Percentiles rank a stretch among this genome's conserved stretches.
Conservation (phyloP, 2,797 vertebrate genomes). For the Periparus ater region DNA sequence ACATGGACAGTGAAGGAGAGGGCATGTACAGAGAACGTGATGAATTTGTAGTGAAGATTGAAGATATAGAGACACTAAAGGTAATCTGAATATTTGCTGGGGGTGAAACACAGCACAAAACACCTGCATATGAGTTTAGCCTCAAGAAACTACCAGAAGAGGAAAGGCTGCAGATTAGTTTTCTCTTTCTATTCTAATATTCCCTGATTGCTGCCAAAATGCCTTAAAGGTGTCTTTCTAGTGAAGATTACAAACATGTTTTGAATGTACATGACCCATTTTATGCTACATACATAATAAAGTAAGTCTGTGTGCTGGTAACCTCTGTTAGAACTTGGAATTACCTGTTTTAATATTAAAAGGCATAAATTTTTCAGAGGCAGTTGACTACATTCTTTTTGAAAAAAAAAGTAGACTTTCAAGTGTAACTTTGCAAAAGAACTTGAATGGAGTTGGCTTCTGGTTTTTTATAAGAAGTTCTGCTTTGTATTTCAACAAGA, state of each 20-base stretch:
- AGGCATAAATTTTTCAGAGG: neutral
- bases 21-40: constrained; percentile 97
- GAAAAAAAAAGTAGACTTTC: neutral
- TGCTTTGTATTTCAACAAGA: neutral
- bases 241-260: neutral
- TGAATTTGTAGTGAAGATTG: constrained; percentile 97
- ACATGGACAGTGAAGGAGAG: constrained; percentile 93
- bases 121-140: neutral
- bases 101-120: neutral
- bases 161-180: neutral
- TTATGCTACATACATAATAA: neutral
- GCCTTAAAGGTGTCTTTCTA: neutral
- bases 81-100: constrained; percentile 69
- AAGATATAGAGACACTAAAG: constrained; percentile 93
- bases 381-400: neutral
- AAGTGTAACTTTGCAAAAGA: neutral
- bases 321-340: neutral
- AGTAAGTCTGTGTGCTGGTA: neutral
- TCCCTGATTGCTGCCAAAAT: neutral
- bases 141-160: neutral
- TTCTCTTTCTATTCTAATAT: neutral
- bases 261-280: neutral
- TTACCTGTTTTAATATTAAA: neutral
- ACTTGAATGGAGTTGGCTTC: neutral
- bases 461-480: neutral